These are phyloP conservation scores for Cnemophilus loriae DNA, from an alignment of 2,113 vertebrate species.

Conservation along the genomic window DNA sequence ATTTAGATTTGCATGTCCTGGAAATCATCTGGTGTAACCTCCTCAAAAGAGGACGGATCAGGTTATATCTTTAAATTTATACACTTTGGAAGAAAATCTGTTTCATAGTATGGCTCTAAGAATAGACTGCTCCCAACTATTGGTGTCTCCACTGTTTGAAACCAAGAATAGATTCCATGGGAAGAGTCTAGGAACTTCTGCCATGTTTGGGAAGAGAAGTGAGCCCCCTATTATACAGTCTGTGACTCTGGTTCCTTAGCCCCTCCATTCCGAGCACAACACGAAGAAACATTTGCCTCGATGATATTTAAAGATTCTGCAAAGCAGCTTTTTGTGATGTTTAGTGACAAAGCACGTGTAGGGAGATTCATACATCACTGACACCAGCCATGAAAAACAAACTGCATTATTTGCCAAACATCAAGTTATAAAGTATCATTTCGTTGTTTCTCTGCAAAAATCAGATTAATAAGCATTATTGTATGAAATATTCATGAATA, in stretches of 20 bases:
- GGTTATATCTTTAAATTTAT: background rate
- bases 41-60: background rate
- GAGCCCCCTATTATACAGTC: background rate
- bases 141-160: background rate
- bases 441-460: conserved; percentile 30
- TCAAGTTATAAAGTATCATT: conserved; percentile 11
- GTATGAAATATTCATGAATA: conserved; percentile 67
- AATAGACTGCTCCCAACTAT: background rate
- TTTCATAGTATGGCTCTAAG: accelerated
- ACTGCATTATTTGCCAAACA: conserved; percentile 16
- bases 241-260: background rate
- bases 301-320: background rate
- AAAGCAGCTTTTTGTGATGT: background rate
- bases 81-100: background rate
- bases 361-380: background rate
- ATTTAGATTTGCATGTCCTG: background rate
- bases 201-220: background rate
- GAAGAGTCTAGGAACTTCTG: background rate
- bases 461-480: conserved; percentile 57
- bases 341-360: background rate
- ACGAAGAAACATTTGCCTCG: accelerated
- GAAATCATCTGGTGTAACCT: background rate
- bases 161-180: background rate
- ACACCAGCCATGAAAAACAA: background rate
- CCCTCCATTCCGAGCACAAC: accelerated